Evolutionary conservation across 1,140 invertebrate species (phyloP).

Genomic region (Drosophila aff.): DNA sequence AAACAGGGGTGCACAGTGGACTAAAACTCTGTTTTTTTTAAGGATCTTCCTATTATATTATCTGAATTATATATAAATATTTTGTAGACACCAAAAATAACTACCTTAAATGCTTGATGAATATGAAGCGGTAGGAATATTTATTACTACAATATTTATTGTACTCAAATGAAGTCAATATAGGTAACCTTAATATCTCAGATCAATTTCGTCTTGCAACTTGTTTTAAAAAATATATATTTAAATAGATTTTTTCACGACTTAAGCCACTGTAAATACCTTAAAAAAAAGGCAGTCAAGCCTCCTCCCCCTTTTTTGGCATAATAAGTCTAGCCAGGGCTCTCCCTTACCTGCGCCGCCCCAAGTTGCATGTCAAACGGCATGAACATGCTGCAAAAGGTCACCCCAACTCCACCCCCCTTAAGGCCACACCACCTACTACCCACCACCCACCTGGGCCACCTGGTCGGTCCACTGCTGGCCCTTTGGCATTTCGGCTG

Average conservation of each 20-base stretch:
- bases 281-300: conserved; percentile 5
- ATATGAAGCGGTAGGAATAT: background rate
- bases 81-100: background rate
- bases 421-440: too few relatives aligned
- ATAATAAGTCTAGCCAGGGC: conserved; percentile 30
- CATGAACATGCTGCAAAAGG: conserved; percentile 58
- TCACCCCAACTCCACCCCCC: conserved; percentile 7
- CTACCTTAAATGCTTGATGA: background rate
- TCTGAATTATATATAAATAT: too few relatives aligned
- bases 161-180: background rate
- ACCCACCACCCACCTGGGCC: conserved; percentile 17
- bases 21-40: background rate
- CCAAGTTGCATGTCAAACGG: conserved; percentile 68
- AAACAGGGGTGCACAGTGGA: conserved; percentile 25
- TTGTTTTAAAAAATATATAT: background rate
- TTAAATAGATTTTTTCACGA: background rate
- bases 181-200: background rate
- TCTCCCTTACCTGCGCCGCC: conserved; percentile 11
- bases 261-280: conserved; percentile 10
- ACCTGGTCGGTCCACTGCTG: conserved; percentile 36
- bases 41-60: too few relatives aligned
- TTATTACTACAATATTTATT: background rate
- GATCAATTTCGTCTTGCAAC: background rate
- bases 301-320: conserved; percentile 1
- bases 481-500: conserved; percentile 72